Percentiles rank a stretch among this genome's conserved stretches.
Evolutionary conservation across 2,888 invertebrate genomes (phyloP).

Genomic region (Xanthia icteritia): DNA sequence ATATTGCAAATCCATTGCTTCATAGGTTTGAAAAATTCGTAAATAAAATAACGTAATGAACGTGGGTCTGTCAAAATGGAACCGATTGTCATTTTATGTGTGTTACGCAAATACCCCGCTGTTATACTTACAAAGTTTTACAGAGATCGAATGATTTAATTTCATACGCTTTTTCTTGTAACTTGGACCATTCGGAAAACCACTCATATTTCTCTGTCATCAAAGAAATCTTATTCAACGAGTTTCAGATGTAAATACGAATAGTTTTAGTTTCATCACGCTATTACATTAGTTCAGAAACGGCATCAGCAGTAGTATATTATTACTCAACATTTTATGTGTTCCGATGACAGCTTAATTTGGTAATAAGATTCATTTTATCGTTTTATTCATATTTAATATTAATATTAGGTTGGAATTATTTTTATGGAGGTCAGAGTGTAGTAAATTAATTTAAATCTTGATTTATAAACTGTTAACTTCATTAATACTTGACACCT

Average conservation of each 20-base stretch:
- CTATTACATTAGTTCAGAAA: constrained; percentile 43
- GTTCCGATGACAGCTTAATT: constrained; percentile 43
- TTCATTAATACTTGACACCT: constrained; percentile 36
- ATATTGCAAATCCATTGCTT: too few species aligned
- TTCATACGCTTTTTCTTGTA: not conserved
- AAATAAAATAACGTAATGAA: too few species aligned
- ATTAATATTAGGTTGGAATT: constrained; percentile 24
- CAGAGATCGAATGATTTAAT: not conserved
- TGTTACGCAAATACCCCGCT: too few species aligned
- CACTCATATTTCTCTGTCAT: constrained; percentile 63
- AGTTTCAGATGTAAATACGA: constrained; percentile 62
- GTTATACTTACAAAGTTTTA: not conserved
- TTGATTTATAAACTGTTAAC: constrained; percentile 27
- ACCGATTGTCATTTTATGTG: too few species aligned
- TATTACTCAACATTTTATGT: constrained; percentile 15
- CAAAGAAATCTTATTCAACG: constrained; percentile 59
- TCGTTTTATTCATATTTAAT: constrained; percentile 35
- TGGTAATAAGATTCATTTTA: constrained; percentile 26
- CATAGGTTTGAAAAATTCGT: too few species aligned
- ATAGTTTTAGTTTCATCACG: constrained; percentile 64
- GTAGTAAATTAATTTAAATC: constrained; percentile 31
- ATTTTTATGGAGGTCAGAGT: constrained; percentile 41
- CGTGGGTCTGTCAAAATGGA: too few species aligned
- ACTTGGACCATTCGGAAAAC: constrained; percentile 39
- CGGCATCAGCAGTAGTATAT: constrained; percentile 36